Conservation (phyloP, 2,113 vertebrate species). For the Delphinapterus leucas region DNA sequence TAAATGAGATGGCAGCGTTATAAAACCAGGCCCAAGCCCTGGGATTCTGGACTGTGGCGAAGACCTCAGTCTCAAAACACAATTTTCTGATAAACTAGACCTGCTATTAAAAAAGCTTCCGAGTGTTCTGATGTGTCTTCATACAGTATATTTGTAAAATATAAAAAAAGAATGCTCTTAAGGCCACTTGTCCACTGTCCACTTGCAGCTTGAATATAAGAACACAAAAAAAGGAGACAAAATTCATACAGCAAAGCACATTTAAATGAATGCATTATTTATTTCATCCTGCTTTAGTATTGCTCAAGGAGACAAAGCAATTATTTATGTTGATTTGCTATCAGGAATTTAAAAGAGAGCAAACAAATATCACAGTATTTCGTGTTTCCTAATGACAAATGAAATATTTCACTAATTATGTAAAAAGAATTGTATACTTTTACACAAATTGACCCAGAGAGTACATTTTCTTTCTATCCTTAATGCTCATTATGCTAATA, state of each 20-base stretch:
- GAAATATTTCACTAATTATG: neutral
- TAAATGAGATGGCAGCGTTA: neutral
- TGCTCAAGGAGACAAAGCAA: conserved; percentile 35
- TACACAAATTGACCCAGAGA: neutral
- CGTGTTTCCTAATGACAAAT: conserved; percentile 40
- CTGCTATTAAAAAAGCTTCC: neutral
- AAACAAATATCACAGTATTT: conserved; percentile 5
- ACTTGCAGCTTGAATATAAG: neutral
- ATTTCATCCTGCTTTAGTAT: neutral
- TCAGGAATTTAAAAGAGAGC: conserved; percentile 45
- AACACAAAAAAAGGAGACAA: neutral
- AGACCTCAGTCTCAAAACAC: neutral
- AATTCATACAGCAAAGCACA: neutral
- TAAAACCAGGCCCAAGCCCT: neutral
- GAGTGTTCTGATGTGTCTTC: neutral
- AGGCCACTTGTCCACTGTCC: neutral
- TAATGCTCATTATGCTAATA: neutral
- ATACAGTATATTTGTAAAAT: neutral
- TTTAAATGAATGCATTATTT: neutral
- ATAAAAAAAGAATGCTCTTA: neutral
- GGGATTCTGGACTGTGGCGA: neutral
- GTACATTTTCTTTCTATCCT: neutral
- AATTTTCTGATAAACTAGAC: neutral
- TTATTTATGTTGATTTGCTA: conserved; percentile 12
- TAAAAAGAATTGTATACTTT: conserved; percentile 64